phyloP scores from a whole-genome alignment of 2,797 vertebrate species.

The Hoplostethus mediterraneus region DNA sequence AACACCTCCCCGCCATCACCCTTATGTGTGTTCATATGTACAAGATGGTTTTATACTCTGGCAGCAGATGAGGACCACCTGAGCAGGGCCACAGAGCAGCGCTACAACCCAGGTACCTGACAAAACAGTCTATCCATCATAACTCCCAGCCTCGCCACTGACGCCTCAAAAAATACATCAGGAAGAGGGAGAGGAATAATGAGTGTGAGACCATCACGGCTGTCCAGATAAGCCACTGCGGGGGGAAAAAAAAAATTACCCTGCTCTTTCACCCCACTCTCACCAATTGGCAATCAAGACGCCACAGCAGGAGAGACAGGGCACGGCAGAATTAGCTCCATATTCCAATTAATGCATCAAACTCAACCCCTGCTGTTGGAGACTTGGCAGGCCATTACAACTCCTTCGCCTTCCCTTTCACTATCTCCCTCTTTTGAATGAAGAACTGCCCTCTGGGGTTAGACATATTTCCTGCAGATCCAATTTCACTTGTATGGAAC shows the following conservation, averaged over 20 bases:
- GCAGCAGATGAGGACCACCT: neutral
- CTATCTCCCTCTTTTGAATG: slow-evolving; percentile 18
- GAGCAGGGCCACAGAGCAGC: neutral
- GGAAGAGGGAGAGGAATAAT: slow-evolving; percentile 28
- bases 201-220: slow-evolving; percentile 1
- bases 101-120: neutral
- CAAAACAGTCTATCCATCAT: slow-evolving; percentile 10
- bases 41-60: neutral
- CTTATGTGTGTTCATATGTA: neutral
- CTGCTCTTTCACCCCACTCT: slow-evolving; percentile 4
- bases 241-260: slow-evolving; percentile 2
- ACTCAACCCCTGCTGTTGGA: slow-evolving; percentile 29
- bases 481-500: slow-evolving; percentile 41
- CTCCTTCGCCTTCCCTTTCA: neutral
- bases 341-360: slow-evolving; percentile 57
- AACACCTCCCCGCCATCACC: neutral
- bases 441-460: slow-evolving; percentile 10
- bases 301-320: slow-evolving; percentile 22
- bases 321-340: slow-evolving; percentile 46
- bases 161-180: slow-evolving; percentile 18
- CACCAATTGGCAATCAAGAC: slow-evolving; percentile 32
- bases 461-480: slow-evolving; percentile 34
- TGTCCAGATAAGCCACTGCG: slow-evolving; percentile 20
- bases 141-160: neutral
- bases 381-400: slow-evolving; percentile 37